Evolutionary conservation across 2,888 invertebrate genomes (phyloP).

Genomic region (Hyalella azteca): DNA sequence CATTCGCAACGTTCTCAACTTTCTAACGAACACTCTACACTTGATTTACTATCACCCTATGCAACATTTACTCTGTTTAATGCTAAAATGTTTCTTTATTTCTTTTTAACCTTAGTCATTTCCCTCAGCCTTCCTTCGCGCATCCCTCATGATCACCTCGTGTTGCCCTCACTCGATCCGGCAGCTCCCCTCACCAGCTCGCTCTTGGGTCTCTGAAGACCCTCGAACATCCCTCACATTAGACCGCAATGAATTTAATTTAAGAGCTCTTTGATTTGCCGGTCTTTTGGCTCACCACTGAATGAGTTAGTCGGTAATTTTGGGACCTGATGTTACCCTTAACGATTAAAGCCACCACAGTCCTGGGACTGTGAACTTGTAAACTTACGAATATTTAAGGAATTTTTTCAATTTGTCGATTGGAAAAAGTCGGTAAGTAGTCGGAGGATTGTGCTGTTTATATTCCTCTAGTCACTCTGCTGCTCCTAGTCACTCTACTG

Average conservation of each 20-base stretch:
- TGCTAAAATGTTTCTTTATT: too few species aligned
- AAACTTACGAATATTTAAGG: too few species aligned
- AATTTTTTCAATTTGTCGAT: too few species aligned
- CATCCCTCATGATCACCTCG: background rate
- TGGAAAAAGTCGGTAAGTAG: too few species aligned
- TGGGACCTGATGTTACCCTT: conserved; percentile 24
- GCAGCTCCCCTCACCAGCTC: background rate
- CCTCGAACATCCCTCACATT: conserved; percentile 24
- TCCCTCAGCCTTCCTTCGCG: background rate
- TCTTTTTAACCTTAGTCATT: too few species aligned
- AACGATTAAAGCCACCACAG: conserved; percentile 19
- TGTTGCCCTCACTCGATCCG: background rate
- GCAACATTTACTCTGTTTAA: too few species aligned
- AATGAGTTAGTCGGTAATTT: conserved; percentile 32
- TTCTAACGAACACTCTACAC: too few species aligned
- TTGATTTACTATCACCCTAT: too few species aligned
- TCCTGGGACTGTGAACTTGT: background rate
- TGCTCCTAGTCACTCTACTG: too few species aligned
- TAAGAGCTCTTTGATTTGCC: conserved; percentile 33
- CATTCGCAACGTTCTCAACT: too few species aligned
- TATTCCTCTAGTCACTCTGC: too few species aligned
- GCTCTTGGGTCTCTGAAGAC: conserved; percentile 3
- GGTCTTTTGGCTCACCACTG: conserved; percentile 30
- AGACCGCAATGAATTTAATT: conserved; percentile 37
- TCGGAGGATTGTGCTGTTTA: too few species aligned